These are phyloP conservation scores for Lycodopsis pacificus DNA, from an alignment of 2,797 vertebrate genomes.

Conservation along the genomic window DNA sequence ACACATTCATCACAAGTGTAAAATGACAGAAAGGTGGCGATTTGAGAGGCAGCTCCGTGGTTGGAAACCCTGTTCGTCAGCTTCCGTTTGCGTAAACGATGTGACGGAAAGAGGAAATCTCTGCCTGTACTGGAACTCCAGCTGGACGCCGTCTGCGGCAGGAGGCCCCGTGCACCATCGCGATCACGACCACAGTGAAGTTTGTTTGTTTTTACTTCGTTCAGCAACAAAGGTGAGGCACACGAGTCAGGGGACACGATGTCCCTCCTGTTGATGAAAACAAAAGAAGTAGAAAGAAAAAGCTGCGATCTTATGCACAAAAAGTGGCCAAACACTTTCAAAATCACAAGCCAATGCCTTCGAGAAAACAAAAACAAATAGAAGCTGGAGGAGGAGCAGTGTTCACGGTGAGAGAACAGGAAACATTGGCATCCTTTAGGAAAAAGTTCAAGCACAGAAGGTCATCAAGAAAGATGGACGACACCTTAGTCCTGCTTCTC, in stretches of 20 bases:
- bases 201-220: constrained; percentile 17
- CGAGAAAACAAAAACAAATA: neutral
- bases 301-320: constrained; percentile 47
- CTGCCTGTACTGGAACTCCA: constrained; percentile 11
- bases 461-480: constrained; percentile 7
- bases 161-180: constrained; percentile 27
- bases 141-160: constrained; percentile 34
- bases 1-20: constrained; percentile 7
- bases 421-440: constrained; percentile 31
- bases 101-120: constrained; percentile 52
- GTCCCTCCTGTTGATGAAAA: constrained; percentile 12
- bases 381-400: constrained; percentile 24
- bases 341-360: constrained; percentile 31
- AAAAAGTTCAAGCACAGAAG: constrained; percentile 36
- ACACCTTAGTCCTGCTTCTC: constrained; percentile 4
- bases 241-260: constrained; percentile 53
- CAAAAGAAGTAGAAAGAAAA: constrained; percentile 1
- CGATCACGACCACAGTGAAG: constrained; percentile 35
- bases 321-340: constrained; percentile 40
- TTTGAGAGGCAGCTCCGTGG: constrained; percentile 15
- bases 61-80: constrained; percentile 58
- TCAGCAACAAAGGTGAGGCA: constrained; percentile 69
- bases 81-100: constrained; percentile 22
- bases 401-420: constrained; percentile 15
- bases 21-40: constrained; percentile 17